These are phyloP conservation scores for Ornithoptera alexandrae DNA, from an alignment of 2,888 invertebrate genomes.

Conservation along the genomic window DNA sequence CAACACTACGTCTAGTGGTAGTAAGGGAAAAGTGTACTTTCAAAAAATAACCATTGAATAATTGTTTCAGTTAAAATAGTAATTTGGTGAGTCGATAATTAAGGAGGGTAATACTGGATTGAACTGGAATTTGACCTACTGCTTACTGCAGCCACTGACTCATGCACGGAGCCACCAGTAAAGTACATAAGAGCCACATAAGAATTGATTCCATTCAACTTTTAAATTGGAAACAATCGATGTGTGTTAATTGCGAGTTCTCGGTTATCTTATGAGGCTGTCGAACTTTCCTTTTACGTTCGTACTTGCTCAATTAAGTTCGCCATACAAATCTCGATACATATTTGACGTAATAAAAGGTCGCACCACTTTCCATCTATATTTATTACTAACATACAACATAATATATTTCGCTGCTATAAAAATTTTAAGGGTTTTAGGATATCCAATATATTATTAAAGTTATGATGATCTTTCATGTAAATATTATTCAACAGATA, in stretches of 20 bases:
- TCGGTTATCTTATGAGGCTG: slow-evolving; percentile 57
- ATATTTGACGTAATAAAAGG: slow-evolving; percentile 12
- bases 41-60: too few species aligned
- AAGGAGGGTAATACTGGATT: background rate
- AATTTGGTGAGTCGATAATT: background rate
- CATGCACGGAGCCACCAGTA: slow-evolving; percentile 11
- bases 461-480: too few species aligned
- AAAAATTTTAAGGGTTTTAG: too few species aligned
- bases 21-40: too few species aligned
- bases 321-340: slow-evolving; percentile 34
- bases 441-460: too few species aligned
- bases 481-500: too few species aligned
- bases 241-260: slow-evolving; percentile 61
- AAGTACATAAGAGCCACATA: slow-evolving; percentile 11
- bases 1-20: too few species aligned
- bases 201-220: slow-evolving; percentile 41
- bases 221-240: slow-evolving; percentile 56
- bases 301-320: slow-evolving; percentile 40
- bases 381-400: background rate
- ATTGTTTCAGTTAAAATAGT: too few species aligned
- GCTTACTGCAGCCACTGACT: background rate
- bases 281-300: slow-evolving; percentile 56
- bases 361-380: background rate
- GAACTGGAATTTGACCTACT: background rate
- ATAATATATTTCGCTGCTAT: background rate